Conservation (phyloP, 2,113 vertebrate genomes). For the Sander vitreus region DNA sequence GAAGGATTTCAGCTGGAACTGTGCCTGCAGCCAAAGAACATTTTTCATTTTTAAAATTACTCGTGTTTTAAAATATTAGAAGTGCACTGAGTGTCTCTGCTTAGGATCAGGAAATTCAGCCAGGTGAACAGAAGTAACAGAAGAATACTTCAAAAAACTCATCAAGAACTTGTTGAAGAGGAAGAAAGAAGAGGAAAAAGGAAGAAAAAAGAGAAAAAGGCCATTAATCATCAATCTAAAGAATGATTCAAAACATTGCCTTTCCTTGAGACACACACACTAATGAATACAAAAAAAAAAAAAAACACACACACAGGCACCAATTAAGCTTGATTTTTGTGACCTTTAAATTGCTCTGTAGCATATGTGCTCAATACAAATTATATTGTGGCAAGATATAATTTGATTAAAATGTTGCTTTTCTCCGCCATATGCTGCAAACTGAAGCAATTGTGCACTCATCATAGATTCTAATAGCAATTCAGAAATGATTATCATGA, state of each 20-base stretch:
- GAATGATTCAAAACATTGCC: conserved; percentile 37
- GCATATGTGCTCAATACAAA: conserved; percentile 58
- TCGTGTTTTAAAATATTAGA: conserved; percentile 11
- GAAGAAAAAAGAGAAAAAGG: conserved; percentile 55
- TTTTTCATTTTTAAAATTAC: conserved; percentile 10
- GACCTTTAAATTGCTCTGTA: conserved; percentile 71
- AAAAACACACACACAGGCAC: conserved; percentile 21
- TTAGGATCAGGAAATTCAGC: not conserved
- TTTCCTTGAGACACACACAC: conserved; percentile 14
- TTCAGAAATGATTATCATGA: conserved; percentile 70
- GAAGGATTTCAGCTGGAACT: conserved; percentile 1
- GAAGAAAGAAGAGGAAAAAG: conserved; percentile 20
- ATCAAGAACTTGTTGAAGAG: conserved; percentile 38
- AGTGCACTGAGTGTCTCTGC: not conserved
- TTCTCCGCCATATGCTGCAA: conserved; percentile 71
- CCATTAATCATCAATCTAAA: conserved; percentile 68
- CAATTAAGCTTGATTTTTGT: conserved; percentile 68
- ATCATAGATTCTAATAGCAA: conserved; percentile 67
- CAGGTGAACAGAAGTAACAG: conserved; percentile 24
- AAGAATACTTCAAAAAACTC: conserved; percentile 49
- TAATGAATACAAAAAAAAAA: conserved; percentile 34
- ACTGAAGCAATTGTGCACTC: conserved; percentile 54
- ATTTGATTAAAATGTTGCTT: conserved; percentile 76
- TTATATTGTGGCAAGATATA: conserved; percentile 42
- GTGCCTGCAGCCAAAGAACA: not conserved